Percentiles rank a stretch among this genome's conserved stretches.
Evolutionary conservation across 2,888 invertebrate genomes (phyloP).

Genomic region (Ephialtes manifestator): DNA sequence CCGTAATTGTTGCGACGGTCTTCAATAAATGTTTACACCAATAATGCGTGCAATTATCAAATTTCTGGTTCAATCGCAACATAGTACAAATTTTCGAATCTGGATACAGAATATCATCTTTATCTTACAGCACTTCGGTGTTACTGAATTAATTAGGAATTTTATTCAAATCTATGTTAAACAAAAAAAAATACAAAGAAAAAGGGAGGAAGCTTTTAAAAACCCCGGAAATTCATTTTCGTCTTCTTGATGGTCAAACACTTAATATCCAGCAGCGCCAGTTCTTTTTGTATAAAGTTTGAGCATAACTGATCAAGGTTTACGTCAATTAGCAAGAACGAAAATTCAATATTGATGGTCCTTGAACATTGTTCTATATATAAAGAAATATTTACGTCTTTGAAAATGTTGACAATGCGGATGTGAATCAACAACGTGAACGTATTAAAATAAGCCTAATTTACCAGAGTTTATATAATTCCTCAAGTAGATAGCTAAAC

Average conservation of each 20-base stretch:
- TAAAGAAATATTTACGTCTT: not conserved
- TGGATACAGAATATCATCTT: not conserved
- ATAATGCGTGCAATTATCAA: not conserved
- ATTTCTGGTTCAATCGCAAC: not conserved
- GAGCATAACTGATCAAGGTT: too few relatives aligned
- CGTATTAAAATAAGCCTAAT: not conserved
- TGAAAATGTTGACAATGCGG: too few relatives aligned
- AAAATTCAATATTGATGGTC: not conserved
- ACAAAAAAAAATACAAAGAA: too few relatives aligned
- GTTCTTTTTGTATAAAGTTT: too few relatives aligned
- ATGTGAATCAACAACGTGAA: too few relatives aligned
- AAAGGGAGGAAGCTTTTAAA: too few relatives aligned
- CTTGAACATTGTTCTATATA: too few relatives aligned
- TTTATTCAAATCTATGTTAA: not conserved
- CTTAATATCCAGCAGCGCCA: too few relatives aligned
- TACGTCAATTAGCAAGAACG: too few relatives aligned
- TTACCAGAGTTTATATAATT: not conserved
- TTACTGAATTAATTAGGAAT: not conserved
- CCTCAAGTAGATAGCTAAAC: not conserved
- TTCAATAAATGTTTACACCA: not conserved
- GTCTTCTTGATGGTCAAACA: too few relatives aligned
- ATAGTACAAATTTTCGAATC: not conserved
- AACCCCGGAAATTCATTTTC: too few relatives aligned
- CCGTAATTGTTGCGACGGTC: not conserved
- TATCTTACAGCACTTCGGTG: not conserved